Evolutionary conservation across 92 coral and sea anemone genomes (phyloP), one percentile per base, ranked within the genome.

Genomic region (Porites lobata): DNA sequence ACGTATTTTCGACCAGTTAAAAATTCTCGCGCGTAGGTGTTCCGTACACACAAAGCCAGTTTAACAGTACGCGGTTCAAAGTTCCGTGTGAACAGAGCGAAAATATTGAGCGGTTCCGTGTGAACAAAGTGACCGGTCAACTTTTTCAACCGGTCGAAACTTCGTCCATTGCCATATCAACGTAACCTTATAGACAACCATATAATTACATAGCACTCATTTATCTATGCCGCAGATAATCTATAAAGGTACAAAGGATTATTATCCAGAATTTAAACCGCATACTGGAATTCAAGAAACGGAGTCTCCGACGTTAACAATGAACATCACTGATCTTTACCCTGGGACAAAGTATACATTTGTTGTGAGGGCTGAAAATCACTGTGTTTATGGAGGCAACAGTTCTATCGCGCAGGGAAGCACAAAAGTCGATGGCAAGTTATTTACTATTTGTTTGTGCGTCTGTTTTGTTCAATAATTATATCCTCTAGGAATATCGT

Each of bases 301-400:
- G 13, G 29, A 51, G 8, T 26, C 7, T 13, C 57, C 70, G 38
- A 62, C 75, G 43, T 22, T 9, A 26, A 43, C 20, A n/a, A 29
- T 85, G 57, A 64, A 32, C 3, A 38, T 38, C 47, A 38, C 47
- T 5, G 65, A 76, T 57, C 79, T 82, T 9, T 82, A 82, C 58
- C 79, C 87, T 7, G 87, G 54, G 14, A 71, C 87, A 69, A 56
- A 65, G 62, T 82, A 82, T 52, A 38, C 47, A 10, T 82, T 82
- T 71, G 21, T 38, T 17, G 79, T 82, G 20, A 52, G 56, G 12
- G 79, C 87, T n/a, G 15, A 50, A 53, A 69, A 78, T 8, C 65
- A 56, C 21, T 82, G 87, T 54, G 87, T 78, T 2, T 26, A 18
- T 5, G 87, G 87, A 13, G 52, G 72, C 8, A 50, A 82, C 54